phyloP scores from a whole-genome alignment of 2,113 vertebrate species.

The Sinosuthora webbiana region DNA sequence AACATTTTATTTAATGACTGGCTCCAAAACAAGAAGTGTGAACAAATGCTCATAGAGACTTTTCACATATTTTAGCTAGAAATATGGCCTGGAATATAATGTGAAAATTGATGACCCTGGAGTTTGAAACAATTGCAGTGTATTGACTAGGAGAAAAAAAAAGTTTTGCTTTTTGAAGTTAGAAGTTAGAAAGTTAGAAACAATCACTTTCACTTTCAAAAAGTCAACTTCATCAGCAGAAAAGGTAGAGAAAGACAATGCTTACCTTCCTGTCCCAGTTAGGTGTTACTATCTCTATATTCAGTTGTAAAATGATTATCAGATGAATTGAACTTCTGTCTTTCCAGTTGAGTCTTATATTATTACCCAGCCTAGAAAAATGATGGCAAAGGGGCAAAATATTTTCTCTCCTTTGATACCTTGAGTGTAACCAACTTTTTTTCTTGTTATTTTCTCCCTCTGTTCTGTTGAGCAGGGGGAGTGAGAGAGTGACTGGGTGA shows the following conservation, averaged over 20 bases:
- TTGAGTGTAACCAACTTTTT: not conserved
- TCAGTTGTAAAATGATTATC: not conserved
- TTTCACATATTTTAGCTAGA: not conserved
- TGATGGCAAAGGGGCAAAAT: not conserved
- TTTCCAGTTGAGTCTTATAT: not conserved
- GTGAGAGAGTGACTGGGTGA: not conserved
- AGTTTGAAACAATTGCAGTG: not conserved
- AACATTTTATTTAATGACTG: not conserved
- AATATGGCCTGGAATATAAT: not conserved
- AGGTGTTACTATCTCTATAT: not conserved
- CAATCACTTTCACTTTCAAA: not conserved
- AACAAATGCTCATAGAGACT: not conserved
- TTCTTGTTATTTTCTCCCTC: not conserved
- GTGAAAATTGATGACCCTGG: not conserved
- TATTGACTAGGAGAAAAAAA: too few species aligned
- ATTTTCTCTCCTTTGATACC: not conserved
- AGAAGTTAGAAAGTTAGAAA: too few species aligned
- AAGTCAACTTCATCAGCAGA: not conserved
- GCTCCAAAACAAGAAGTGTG: not conserved
- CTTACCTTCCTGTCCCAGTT: not conserved
- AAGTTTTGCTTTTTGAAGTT: not conserved
- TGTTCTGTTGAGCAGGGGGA: not conserved
- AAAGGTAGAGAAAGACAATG: not conserved
- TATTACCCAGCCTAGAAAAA: not conserved
- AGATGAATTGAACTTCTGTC: not conserved